Evolutionary conservation across 2,797 vertebrate genomes (phyloP), one percentile per base, ranked within the genome.

Genomic region (Aeoliscus strigatus): DNA sequence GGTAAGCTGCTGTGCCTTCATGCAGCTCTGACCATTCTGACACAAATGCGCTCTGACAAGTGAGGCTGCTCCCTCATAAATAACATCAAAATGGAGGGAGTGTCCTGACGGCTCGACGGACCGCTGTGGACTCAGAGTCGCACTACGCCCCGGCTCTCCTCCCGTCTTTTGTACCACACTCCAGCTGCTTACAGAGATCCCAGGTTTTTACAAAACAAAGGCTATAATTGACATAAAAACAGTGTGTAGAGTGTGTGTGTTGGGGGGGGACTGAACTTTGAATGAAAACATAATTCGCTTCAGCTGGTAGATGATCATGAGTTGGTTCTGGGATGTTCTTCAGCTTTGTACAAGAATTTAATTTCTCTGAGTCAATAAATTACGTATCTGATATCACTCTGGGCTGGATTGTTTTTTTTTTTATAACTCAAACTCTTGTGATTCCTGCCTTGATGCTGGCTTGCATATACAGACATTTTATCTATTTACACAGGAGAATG

Each of bases 1-100:
- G 81, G 72, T 74, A 75, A 80, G 83, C 78, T 78, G 74, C 82
- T 78, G 84, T 65, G 85, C 76, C 78, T 88, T 88, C 84, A 88
- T 76, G 82, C 83, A 76, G 66, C 86, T 83, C 82, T 81, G 85
- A 87, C 82, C 83, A 80, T 85, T 90, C 87, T 89, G 87, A 90
- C 85, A 81, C 86, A 90, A 90, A 90, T 87, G 70, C 32, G 73
- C 67, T 81, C 77, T 73, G 88, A 89, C 85, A 85, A 87, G 81
- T 86, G 83, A 81, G 85, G 86, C 84, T 85, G 86, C 80, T 85
- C 70, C 77, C 81, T 83, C 82, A 84, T 82, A 87, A 88, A 88
- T 85, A 88, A 89, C 83, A 85, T 83, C 81, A 82, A 85, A 81
- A 85, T 83, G 75, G 79, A 82, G 77, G 81, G 78, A 78, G 77